Evolutionary conservation across 2,797 vertebrate genomes (phyloP), one percentile per base, ranked within the genome.

Genomic region (Triplophysa bombifrons): DNA sequence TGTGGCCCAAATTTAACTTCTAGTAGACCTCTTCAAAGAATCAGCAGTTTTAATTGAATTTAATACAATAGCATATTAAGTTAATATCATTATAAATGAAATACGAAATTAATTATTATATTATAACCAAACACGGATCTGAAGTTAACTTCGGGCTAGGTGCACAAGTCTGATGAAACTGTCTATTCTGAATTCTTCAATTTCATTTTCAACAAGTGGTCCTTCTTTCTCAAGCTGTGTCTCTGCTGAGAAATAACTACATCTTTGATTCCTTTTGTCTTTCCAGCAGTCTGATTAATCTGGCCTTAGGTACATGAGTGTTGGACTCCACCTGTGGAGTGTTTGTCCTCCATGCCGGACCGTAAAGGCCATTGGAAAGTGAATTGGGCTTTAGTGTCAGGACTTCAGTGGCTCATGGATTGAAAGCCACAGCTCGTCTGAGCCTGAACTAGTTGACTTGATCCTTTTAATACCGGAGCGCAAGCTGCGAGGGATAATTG

Each of bases 401-500:
- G 80, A 83, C 65, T 83, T 50, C 73, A 90, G 91, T n/a, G 87
- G 90, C 90, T 83, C 73, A 72, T 67, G 84, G 78, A 87, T 77
- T 81, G 84, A 83, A 65, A 81, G 68, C 81, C 80, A 81, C 82
- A 84, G 71, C 55, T 82, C 80, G 80, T 72, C 84, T 86, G 81
- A 90, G 84, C 86, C 87, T 82, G 86, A 90, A 91, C 90, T 87
- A 85, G 86, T 88, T 87, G 83, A 83, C 88, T 85, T 91, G 89
- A 93, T 92, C 91, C 88, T 86, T 88, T 51, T 91, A 90, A 92
- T 91, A 90, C 92, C 89, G 85, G 80, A 85, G 85, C 87, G 90
- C 90, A 61, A 90, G 86, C 89, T 84, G 86, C 90, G 90, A 91
- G 90, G 83, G 82, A 89, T 90, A 91, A 92, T 93, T 93, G 90